Evolutionary conservation across 53 echinoderm and acorn worm genomes (phyloP), one percentile per base, ranked within the genome.

Genomic region (Antedon mediterranea): DNA sequence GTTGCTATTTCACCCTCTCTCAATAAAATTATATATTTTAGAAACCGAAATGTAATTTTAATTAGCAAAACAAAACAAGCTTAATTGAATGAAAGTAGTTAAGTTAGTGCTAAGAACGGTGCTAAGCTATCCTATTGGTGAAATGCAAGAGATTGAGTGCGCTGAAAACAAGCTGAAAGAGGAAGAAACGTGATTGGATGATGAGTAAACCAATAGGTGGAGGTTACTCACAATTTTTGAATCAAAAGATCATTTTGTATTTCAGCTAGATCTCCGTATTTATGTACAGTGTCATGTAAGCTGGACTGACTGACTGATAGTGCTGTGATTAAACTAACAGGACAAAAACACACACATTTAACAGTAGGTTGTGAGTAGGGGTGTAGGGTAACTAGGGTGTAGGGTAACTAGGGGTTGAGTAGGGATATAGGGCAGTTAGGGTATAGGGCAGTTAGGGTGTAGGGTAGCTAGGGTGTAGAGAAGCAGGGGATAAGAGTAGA

Each of bases 211-310:
- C 57, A 57, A 57, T 18, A 73, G n/a, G 28, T 32, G 74, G 43
- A 57, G 15, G 29, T 18, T 86, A 94, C 94, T 94, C 91, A 94
- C 94, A 94, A 89, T 89, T 94, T 91, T 74, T 85, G 86, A 32
- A 94, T 87, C 85, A 89, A 83, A 76, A 94, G 89, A 72, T 94
- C 94, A 89, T 87, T 91, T 85, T 94, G 94, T 78, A 82, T 89
- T 87, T 89, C 91, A 41, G 94, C 87, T 85, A 94, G 87, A 85
- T 87, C 85, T 87, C 94, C 94, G 82, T 91, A 94, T 83, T 94
- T 94, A 76, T 89, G 84, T 77, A 94, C 94, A 34, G 94, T 94
- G 87, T 94, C 94, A 78, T 86, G 87, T 76, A 94, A 89, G 79
- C 94, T 94, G 74, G 87, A 85, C 79, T 94, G 94, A 83, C 91